A percentile compares a stretch with the other conserved stretches of the same genome.
Evolutionary conservation across 2,797 vertebrate species (phyloP).

Genomic region (Sus cebifrons): DNA sequence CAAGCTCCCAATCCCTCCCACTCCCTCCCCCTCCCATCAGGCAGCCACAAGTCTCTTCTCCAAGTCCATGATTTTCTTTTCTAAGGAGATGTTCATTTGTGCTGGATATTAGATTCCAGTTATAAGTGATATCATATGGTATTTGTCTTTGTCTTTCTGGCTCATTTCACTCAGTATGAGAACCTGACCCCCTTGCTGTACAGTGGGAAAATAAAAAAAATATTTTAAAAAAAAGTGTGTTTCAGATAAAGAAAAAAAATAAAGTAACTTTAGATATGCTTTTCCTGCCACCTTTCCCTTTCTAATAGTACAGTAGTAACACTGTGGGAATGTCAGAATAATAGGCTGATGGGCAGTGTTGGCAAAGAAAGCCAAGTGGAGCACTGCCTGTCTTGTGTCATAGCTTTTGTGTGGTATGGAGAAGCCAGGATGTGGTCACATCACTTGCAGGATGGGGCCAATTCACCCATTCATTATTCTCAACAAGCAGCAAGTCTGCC

Average conservation of each 20-base stretch:
- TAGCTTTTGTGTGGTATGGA: constrained; percentile 25
- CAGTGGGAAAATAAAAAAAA: no score
- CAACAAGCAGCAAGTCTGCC: neutral
- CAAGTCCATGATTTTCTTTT: no score
- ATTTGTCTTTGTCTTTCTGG: no score
- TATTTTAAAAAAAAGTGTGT: no score
- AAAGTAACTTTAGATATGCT: constrained; percentile 70
- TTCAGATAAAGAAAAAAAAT: neutral
- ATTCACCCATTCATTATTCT: constrained; percentile 61
- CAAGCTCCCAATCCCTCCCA: no score
- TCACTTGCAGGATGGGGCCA: neutral
- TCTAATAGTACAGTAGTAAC: constrained; percentile 66
- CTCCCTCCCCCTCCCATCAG: no score
- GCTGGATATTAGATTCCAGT: no score
- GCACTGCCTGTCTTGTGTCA: constrained; percentile 24
- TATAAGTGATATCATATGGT: no score
- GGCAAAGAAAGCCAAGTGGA: constrained; percentile 58
- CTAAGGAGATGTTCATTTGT: no score
- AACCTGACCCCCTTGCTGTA: no score
- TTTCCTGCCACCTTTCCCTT: constrained; percentile 75
- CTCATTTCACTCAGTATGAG: no score
- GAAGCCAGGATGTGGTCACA: constrained; percentile 51
- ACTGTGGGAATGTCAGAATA: constrained; percentile 81
- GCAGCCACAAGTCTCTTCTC: no score
- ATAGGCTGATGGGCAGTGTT: constrained; percentile 40